Base-by-base conservation (phyloP, 1,140 invertebrate genomes). In the Leptinotarsa texana region DNA sequence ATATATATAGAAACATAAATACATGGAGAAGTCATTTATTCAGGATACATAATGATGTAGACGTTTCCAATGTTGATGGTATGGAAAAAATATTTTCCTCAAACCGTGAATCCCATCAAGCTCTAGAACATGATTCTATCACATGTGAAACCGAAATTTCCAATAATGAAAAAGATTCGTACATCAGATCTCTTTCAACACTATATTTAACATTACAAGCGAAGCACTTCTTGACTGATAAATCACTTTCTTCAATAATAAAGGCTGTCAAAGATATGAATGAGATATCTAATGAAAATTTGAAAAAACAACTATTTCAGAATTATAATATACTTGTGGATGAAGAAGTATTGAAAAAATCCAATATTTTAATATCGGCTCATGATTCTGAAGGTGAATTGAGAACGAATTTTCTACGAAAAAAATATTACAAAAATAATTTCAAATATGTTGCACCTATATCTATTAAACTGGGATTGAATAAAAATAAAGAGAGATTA, bases 371-470 rank as follows among this genome's bases (percentile, higher is more conserved):
- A 21, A 13, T 17, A 47, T 21, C 49, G 49, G 49, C 49, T 15
- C 49, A 57, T 57, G n/a, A 57, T 57, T 4, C 13, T 57, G 27
- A 62, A 13, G 33, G 75, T 22, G 4, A 13, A 48, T 76, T 76
- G 57, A 61, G 75, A 69, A 69, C 4, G 22, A 70, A 65, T 63
- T 66, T 73, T 68, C 73, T 8, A 13, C 47, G 76, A 62, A 22
- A 75, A 70, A 71, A 74, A 61, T 82, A 72, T 67, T 82, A 77
- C 66, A 79, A 77, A 79, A 77, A 70, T 21, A 21, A 80, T 65
- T 80, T 79, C 73, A 21, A 73, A 69, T 82, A 74, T 63, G 69
- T 83, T 62, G 51, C 27, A 63, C 79, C 75, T 6, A 6, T 33
- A 33, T 33, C 27, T 33, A 5, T 33, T 1, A 33, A 5, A 33